phyloP scores from a whole-genome alignment of 2,797 vertebrate genomes.

The Holocentrus rufus region DNA sequence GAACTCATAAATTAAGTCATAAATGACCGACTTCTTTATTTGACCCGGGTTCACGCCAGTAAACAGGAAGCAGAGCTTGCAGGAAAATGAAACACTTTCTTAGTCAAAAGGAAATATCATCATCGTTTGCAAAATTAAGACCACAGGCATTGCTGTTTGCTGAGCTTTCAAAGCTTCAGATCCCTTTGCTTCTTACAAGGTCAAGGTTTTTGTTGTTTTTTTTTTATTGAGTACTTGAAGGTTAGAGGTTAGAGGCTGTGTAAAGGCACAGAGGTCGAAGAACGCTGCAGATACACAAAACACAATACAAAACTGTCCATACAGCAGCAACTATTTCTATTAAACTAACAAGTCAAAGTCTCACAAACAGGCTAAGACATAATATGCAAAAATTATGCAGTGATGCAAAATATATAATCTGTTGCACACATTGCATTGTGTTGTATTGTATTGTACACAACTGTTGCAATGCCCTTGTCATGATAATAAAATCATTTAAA shows the following conservation, averaged over 20 bases:
- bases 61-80: conserved; percentile 4
- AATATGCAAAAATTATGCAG: not conserved
- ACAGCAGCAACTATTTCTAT: not conserved
- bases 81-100: not conserved
- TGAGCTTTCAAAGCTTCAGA: not conserved
- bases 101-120: conserved; percentile 22
- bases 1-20: not conserved
- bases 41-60: not conserved
- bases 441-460: not conserved
- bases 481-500: not conserved
- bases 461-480: not conserved
- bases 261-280: conserved; percentile 29
- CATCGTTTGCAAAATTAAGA: not conserved
- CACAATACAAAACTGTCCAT: conserved; percentile 9
- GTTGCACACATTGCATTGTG: not conserved
- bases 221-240: conserved; percentile 35
- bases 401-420: conserved; percentile 9
- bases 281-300: conserved; percentile 1
- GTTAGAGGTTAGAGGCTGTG: not conserved
- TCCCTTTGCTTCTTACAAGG: not conserved
- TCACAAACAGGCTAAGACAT: not conserved
- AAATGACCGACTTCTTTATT: not conserved
- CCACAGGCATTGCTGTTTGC: conserved; percentile 7
- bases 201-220: not conserved
- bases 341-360: conserved; percentile 1